phyloP scores from a whole-genome alignment of 2,888 invertebrate genomes.

The Platycnemis pennipes region DNA sequence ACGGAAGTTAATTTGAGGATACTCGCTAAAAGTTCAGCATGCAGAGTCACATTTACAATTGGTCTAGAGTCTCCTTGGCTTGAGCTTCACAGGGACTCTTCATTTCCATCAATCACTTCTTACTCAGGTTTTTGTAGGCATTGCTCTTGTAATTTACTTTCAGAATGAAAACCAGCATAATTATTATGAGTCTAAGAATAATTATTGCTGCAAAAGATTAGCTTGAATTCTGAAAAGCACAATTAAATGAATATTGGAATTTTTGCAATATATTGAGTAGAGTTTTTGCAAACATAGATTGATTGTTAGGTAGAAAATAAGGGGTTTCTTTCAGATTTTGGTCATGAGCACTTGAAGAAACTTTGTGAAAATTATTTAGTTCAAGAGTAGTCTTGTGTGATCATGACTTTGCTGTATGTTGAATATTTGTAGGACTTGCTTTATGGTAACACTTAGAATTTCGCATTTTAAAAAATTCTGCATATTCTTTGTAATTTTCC shows the following conservation, averaged over 20 bases:
- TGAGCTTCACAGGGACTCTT: not conserved
- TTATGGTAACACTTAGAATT: slow-evolving; percentile 11
- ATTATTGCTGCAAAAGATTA: not conserved
- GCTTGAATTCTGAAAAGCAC: not conserved
- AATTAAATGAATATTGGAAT: slow-evolving; percentile 54
- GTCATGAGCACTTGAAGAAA: slow-evolving; percentile 54
- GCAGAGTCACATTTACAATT: not conserved
- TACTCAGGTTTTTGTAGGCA: not conserved
- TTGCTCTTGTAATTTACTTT: not conserved
- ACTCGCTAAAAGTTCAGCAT: not conserved
- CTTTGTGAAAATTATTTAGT: slow-evolving; percentile 38
- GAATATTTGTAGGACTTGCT: slow-evolving; percentile 13
- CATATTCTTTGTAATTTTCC: not conserved
- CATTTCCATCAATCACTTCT: not conserved
- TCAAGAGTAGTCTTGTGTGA: slow-evolving; percentile 44
- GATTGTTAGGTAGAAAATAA: slow-evolving; percentile 29
- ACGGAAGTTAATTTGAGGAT: not conserved
- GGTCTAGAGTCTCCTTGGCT: not conserved
- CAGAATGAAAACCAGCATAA: not conserved
- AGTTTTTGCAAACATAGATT: slow-evolving; percentile 20
- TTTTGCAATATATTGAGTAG: not conserved
- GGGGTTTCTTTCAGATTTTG: slow-evolving; percentile 43
- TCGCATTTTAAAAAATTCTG: not conserved
- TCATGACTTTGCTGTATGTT: slow-evolving; percentile 56
- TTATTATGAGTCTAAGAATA: not conserved